Base-by-base conservation (phyloP, 1,140 invertebrate genomes). In the Lanistes nyassanus region DNA sequence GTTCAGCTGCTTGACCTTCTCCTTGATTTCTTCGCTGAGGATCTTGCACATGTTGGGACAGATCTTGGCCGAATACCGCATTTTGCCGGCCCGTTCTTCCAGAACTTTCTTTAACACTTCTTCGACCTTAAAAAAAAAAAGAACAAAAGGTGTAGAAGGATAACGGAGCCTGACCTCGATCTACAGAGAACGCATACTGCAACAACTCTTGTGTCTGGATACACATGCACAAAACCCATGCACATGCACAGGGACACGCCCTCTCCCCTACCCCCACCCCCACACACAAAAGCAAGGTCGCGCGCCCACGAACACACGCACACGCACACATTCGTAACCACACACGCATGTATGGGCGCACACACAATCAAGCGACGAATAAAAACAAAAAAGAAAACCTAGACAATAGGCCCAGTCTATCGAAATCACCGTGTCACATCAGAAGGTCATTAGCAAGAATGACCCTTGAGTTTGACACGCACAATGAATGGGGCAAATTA, bases 11-110 rank as follows among this genome's bases (percentile, higher is more conserved):
- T 87, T 85, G 31, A 87, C 81, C n/a, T 64, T 68, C 31, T 83
- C 77, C 72, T 83, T 83, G 36, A 86, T 82, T 65, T 84, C 83
- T 56, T 87, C 85, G 16, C 71, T 80, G 39, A 87, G 75, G 21
- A 83, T 67, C 72, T 80, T 81, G 64, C 74, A 76, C 58, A 84
- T 80, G 55, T 81, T 82, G 23, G 81, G 73, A 53, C 78, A 81
- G 58, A 82, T 74, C 68, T 80, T 79, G 16, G 84, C 76, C 26
- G 78, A 76, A 75, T 86, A 86, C 58, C 75, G 79, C n/a, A 82
- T 80, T 36, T 71, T 77, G 51, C 72, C 42, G 68, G 83, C 76
- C 66, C 77, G 66, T 11, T 78, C 74, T 16, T 83, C 80, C 47
- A 84, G 51, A 34, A 81, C 74, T 3, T 56, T 60, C 66, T 80